phyloP scores from a whole-genome alignment of 1,140 invertebrate genomes.

The Drosophila busckii region DNA sequence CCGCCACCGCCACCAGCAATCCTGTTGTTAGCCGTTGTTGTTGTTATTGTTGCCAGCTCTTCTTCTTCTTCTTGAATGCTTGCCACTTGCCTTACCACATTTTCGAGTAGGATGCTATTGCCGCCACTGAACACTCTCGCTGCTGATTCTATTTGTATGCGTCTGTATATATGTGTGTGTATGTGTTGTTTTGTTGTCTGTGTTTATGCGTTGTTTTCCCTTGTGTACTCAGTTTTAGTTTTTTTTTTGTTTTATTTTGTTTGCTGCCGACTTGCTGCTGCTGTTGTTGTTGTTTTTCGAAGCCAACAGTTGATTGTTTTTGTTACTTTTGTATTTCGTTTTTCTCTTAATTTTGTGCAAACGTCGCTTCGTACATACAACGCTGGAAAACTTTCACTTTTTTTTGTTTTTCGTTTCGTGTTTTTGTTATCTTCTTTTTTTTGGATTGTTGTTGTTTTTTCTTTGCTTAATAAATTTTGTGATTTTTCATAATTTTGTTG shows the following conservation, averaged over 20 bases:
- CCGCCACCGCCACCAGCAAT: constrained; percentile 13
- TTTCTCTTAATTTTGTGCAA: constrained; percentile 67
- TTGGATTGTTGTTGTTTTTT: too few relatives aligned
- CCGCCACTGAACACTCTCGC: neutral
- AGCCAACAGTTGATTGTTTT: constrained; percentile 56
- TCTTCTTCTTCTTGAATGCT: neutral
- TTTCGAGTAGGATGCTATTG: constrained; percentile 5
- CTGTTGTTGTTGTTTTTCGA: constrained; percentile 24
- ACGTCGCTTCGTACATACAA: constrained; percentile 26
- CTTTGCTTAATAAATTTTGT: constrained; percentile 61
- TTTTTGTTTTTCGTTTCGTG: constrained; percentile 13
- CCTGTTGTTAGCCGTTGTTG: constrained; percentile 26
- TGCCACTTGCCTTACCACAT: constrained; percentile 28
- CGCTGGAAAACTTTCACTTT: constrained; percentile 65
- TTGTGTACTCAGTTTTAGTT: neutral
- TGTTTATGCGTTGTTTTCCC: neutral
- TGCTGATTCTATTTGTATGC: constrained; percentile 14
- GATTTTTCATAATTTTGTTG: constrained; percentile 66
- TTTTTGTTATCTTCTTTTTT: too few relatives aligned
- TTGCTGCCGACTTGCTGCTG: neutral
- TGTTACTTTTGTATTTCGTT: constrained; percentile 55
- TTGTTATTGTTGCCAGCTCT: neutral
- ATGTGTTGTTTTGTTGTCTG: neutral
- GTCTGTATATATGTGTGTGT: neutral
- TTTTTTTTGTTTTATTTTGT: neutral